These are phyloP conservation scores for Drosophila teissieri DNA, from an alignment of 1,140 invertebrate genomes.

Conservation along the genomic window DNA sequence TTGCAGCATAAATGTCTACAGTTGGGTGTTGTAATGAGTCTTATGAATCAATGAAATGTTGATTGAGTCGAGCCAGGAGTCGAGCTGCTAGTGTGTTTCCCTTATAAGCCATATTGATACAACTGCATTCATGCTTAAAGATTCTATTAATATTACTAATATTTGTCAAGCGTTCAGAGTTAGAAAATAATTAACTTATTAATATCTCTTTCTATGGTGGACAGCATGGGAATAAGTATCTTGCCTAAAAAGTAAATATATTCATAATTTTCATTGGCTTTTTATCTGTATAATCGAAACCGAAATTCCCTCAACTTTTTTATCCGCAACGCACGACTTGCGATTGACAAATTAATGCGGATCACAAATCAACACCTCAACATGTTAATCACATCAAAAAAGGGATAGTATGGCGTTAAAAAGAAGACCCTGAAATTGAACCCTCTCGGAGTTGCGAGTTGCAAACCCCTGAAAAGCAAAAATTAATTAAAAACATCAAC, in stretches of 20 bases:
- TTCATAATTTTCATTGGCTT: conserved; percentile 13
- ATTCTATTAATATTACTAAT: background rate
- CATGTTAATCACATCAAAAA: conserved; percentile 67
- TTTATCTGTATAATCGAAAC: conserved; percentile 18
- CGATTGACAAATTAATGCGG: conserved; percentile 77
- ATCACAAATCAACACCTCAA: conserved; percentile 78
- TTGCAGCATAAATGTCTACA: conserved; percentile 26
- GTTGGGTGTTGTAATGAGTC: conserved; percentile 52
- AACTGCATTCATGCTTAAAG: conserved; percentile 11
- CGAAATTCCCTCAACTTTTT: conserved; percentile 25
- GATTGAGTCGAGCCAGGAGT: conserved; percentile 32
- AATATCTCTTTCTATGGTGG: too few relatives aligned
- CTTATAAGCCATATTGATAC: conserved; percentile 25
- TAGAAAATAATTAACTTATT: too few relatives aligned
- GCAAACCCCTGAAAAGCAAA: conserved; percentile 30
- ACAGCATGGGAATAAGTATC: too few relatives aligned
- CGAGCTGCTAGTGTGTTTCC: conserved; percentile 37
- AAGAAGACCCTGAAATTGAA: conserved; percentile 14
- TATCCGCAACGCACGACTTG: conserved; percentile 57
- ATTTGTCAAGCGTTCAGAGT: background rate
- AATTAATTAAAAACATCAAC: conserved; percentile 83
- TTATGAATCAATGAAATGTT: conserved; percentile 59
- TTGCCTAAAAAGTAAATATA: background rate
- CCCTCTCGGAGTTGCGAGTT: conserved; percentile 23
- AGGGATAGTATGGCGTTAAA: conserved; percentile 6